phyloP scores from a whole-genome alignment of 2,888 invertebrate genomes.

The Chromoteleia sp. region DNA sequence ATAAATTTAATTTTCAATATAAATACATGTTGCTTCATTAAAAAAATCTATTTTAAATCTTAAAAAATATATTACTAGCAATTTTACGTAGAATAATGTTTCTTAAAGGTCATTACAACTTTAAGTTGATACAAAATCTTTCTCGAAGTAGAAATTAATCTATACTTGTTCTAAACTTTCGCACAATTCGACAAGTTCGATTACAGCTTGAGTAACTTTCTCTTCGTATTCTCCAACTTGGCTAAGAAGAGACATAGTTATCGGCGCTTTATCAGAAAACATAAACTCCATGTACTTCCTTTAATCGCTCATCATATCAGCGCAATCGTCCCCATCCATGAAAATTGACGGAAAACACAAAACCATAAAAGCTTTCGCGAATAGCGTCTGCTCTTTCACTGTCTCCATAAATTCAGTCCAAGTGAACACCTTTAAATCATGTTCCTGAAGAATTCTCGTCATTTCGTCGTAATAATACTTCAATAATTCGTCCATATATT shows the following conservation, averaged over 20 bases:
- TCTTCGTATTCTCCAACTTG: constrained; percentile 73
- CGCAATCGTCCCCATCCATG: constrained; percentile 74
- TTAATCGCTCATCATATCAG: constrained; percentile 74
- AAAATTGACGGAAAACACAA: constrained; percentile 78
- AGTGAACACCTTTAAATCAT: constrained; percentile 12
- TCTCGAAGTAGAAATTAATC: not conserved
- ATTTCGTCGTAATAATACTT: constrained; percentile 57
- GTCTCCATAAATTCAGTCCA: constrained; percentile 76
- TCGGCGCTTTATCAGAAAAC: constrained; percentile 73
- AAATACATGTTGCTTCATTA: too few species aligned
- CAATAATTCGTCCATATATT: constrained; percentile 51
- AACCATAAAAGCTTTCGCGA: constrained; percentile 75
- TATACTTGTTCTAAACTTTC: constrained; percentile 16
- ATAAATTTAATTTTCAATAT: too few species aligned
- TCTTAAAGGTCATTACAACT: too few species aligned
- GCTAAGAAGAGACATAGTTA: constrained; percentile 75
- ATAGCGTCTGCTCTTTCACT: constrained; percentile 79
- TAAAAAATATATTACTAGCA: too few species aligned
- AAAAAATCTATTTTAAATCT: too few species aligned
- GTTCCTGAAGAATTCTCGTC: constrained; percentile 54
- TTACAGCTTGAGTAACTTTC: constrained; percentile 75
- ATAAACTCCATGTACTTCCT: constrained; percentile 69
- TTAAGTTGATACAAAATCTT: too few species aligned
- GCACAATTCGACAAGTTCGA: constrained; percentile 70
- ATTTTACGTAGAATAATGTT: too few species aligned